Evolutionary conservation across 2,888 invertebrate species (phyloP), one percentile per base, ranked within the genome.

Genomic region (Spicauda simplicius): DNA sequence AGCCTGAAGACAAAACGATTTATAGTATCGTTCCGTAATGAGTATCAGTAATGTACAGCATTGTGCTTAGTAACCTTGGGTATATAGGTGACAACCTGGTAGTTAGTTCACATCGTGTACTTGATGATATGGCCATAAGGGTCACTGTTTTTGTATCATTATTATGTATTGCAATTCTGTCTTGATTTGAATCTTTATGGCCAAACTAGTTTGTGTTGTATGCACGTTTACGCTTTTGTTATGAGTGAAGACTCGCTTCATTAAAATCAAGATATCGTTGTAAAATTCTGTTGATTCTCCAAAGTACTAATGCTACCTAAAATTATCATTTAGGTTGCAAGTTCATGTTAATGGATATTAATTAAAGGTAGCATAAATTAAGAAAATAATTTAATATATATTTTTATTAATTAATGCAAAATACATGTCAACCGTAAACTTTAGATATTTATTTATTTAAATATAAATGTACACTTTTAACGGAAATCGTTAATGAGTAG

Each of bases 11-110:
- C 63, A 45, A 45, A 20, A 41, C 55, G 30, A 63, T 63, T n/a
- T n/a, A 63, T 20, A 45, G 16, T 41, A 55, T 63, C 41, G 55
- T 41, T 18, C 7, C 25, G 45, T 45, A 63, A 63, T 63, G 45
- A 41, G n/a, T 14, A 14, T 14, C 14, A 41, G 41, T 41, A 41
- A 14, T 1, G 12, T 14, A 41, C 3, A 11, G 5, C 1, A 20
- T n/a, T 58, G 11, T 53, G 53, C 12, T 59, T 4, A 25, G 45
- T 75, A 80, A 79, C 88, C 88, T 89, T 88, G 83, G 69, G 30
- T 78, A 81, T 80, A 80, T 84, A 82, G 85, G 86, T 81, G 84
- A 86, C 83, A 41, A 41, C 63, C 67, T 68, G 20, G 30, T 16
- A 14, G 25, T 58, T 58, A 25, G 25, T 25, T 25, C 25, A 25